A percentile compares a stretch with the other conserved stretches of the same genome.
Conservation (phyloP, 2,888 invertebrate species). For the Xestia rhomboidea region DNA sequence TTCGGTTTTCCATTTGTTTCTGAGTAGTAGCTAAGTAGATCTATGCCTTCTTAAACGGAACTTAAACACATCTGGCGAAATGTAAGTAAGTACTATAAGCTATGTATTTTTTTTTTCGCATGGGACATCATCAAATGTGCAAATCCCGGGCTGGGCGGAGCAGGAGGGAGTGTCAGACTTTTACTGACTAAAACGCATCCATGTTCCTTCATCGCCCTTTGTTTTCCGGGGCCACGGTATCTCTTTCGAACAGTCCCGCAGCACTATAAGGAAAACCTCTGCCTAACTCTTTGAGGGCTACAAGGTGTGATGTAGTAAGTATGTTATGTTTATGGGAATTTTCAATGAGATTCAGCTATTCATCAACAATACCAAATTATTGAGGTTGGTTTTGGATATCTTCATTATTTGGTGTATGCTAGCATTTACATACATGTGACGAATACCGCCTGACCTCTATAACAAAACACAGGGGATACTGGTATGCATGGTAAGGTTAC, state of each 20-base stretch:
- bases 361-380: background rate
- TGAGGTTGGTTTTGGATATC: background rate
- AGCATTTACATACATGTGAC: slow-evolving; percentile 1
- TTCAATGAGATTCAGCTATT: background rate
- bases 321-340: background rate
- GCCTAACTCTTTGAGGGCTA: background rate
- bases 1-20: background rate
- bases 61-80: too few species aligned
- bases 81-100: too few species aligned
- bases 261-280: background rate
- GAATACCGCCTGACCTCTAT: slow-evolving; percentile 24
- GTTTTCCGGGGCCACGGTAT: too few species aligned
- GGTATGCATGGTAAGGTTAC: slow-evolving; percentile 42
- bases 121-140: too few species aligned
- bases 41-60: too few species aligned
- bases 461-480: slow-evolving; percentile 12
- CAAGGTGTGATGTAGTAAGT: background rate
- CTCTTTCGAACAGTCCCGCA: too few species aligned
- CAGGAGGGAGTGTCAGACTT: too few species aligned
- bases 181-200: too few species aligned
- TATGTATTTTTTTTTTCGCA: too few species aligned
- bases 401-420: background rate
- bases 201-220: too few species aligned
- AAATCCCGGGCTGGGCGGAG: too few species aligned
- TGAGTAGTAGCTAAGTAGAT: background rate